phyloP scores from a whole-genome alignment of 2,113 vertebrate species.

The Prochilodus magdalenae region DNA sequence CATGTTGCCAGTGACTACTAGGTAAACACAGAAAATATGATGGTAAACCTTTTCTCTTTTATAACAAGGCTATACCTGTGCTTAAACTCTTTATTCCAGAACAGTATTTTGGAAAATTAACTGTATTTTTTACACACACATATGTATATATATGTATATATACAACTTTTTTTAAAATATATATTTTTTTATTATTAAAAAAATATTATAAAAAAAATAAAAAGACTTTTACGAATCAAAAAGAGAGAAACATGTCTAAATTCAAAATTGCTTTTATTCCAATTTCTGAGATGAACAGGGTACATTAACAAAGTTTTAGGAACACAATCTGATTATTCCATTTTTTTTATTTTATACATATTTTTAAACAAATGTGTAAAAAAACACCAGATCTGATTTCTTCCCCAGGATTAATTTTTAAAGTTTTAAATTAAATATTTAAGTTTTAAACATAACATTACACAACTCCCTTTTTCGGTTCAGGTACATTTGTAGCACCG shows the following conservation, averaged over 20 bases:
- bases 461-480: background rate
- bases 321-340: background rate
- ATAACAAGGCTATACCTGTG: too few species aligned
- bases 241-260: background rate
- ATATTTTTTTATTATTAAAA: background rate
- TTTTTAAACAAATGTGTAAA: background rate
- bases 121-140: too few species aligned
- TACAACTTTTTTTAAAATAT: too few species aligned
- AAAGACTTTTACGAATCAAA: too few species aligned
- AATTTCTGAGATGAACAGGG: background rate
- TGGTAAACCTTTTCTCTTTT: too few species aligned
- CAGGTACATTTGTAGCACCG: background rate
- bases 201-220: too few species aligned
- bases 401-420: background rate
- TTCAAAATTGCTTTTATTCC: constrained; percentile 19
- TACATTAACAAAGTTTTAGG: background rate
- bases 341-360: too few species aligned
- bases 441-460: background rate
- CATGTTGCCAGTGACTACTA: background rate
- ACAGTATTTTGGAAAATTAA: too few species aligned
- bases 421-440: too few species aligned
- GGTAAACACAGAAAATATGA: background rate
- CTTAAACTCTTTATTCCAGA: too few species aligned
- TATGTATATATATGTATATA: too few species aligned
- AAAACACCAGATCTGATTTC: background rate